Evolutionary conservation across 2,113 vertebrate genomes (phyloP).

Genomic region (Opisthocomus hoazin): DNA sequence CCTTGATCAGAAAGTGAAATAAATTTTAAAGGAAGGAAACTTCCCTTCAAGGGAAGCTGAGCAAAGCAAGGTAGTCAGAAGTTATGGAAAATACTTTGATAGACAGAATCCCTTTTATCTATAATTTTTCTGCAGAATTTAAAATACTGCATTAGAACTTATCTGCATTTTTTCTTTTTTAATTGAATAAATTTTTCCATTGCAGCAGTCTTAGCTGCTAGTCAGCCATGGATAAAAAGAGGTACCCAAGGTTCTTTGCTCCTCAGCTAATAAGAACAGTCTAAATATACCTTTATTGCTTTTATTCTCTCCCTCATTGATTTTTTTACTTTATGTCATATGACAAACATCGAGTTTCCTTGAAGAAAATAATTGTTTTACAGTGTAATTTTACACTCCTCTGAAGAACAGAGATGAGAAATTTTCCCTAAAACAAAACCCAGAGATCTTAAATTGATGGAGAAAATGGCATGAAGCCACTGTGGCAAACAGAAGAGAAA

Average conservation of each 20-base stretch:
- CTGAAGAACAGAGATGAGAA: background rate
- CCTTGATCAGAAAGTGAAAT: background rate
- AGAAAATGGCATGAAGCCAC: background rate
- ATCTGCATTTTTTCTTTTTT: background rate
- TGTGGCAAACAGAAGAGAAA: background rate
- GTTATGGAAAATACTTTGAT: background rate
- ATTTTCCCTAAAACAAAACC: background rate
- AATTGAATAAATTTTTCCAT: background rate
- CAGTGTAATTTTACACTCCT: conserved; percentile 16
- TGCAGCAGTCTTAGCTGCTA: background rate
- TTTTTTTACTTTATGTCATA: background rate
- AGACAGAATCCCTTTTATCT: background rate
- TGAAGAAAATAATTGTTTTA: conserved; percentile 18
- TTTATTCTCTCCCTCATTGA: background rate
- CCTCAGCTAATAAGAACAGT: background rate
- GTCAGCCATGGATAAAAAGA: background rate
- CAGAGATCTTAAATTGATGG: background rate
- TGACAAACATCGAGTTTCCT: background rate
- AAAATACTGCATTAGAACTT: background rate
- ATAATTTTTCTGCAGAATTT: background rate
- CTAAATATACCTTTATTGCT: background rate
- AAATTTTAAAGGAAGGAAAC: background rate
- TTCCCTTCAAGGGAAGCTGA: background rate
- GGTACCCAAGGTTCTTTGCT: background rate
- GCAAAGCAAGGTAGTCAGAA: background rate